Evolutionary conservation across 2,113 vertebrate genomes (phyloP), one percentile per base, ranked within the genome.

Genomic region (Notarius lentiginosus): DNA sequence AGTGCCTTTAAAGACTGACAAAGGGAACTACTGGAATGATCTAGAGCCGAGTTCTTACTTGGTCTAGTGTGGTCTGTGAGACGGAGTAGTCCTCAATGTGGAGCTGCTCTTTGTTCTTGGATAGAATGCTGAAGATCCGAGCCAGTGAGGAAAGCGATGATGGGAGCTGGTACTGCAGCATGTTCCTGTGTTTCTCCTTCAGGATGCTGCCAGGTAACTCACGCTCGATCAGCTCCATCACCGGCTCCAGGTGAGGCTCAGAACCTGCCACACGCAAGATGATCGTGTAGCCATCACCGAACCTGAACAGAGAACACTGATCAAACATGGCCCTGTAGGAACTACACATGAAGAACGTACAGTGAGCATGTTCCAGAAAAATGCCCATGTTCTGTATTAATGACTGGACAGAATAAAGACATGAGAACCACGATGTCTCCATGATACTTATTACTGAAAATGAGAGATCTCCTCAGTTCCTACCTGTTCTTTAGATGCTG

Each of bases 51-150:
- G 17, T 65, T 88, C 97, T 96, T 96, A 99, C 98, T 96, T 99
- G 98, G 96, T 99, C 98, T 93, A 99, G 95, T 41, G 98, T 99
- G 87, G 98, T 99, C 96, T 99, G 98, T 87, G 98, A 99, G 89
- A 99, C 97, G 0, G 98, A 99, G 94, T 99, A 99, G 94, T 99
- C 98, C 95, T 99, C 98, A 93, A 99, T 98, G 91, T 96, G 96
- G 93, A 99, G 96, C 89, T 91, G 93, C 89, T 97, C 96, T 93
- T 99, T 99, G 95, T 97, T 97, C 90, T 95, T 96, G 77, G 97
- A 96, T 61, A 99, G 96, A 91, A 99, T 94, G 92, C 96, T 98
- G 94, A 99, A 99, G 94, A 99, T 99, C 91, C 95, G 96, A 55
- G 98, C 97, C 82, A 99, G 93, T 24, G 98, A 99, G 24, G 97